A percentile compares a stretch with the other conserved stretches of the same genome.
Conservation (phyloP, 2,113 vertebrate genomes). For the Monopterus albus region DNA sequence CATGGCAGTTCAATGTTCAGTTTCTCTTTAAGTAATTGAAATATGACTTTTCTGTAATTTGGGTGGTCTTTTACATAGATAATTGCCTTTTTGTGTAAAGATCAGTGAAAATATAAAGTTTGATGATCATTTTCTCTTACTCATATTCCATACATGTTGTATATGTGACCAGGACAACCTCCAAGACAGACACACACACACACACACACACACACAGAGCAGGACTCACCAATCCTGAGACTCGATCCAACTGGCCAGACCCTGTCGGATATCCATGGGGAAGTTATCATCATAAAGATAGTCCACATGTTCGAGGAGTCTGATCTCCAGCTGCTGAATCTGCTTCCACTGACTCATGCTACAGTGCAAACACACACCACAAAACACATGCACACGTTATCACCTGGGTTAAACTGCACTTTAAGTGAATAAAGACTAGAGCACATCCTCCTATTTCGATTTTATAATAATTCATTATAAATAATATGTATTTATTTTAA, state of each 20-base stretch:
- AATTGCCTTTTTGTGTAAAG: too few relatives aligned
- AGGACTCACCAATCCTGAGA: conserved; percentile 91
- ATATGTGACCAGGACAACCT: too few relatives aligned
- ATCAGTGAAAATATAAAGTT: too few relatives aligned
- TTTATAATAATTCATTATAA: background rate
- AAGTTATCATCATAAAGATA: conserved; percentile 97
- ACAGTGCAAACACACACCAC: background rate
- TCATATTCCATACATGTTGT: too few relatives aligned
- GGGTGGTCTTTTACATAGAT: too few relatives aligned
- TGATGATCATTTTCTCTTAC: too few relatives aligned
- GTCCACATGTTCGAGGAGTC: conserved; percentile 95
- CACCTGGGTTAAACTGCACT: background rate
- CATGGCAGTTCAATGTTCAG: too few relatives aligned
- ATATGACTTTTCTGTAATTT: too few relatives aligned
- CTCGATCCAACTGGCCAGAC: conserved; percentile 94
- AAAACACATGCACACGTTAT: background rate
- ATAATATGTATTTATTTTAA: too few relatives aligned
- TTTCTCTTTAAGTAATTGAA: too few relatives aligned
- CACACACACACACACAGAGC: background rate
- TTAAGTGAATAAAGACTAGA: too few relatives aligned
- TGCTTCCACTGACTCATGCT: conserved; percentile 98
- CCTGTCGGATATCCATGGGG: conserved; percentile 96
- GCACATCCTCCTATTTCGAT: too few relatives aligned
- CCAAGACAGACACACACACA: background rate
- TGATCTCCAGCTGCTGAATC: conserved; percentile 94